Conservation (phyloP, 2,113 vertebrate species). For the Neodon shergylaensis region DNA sequence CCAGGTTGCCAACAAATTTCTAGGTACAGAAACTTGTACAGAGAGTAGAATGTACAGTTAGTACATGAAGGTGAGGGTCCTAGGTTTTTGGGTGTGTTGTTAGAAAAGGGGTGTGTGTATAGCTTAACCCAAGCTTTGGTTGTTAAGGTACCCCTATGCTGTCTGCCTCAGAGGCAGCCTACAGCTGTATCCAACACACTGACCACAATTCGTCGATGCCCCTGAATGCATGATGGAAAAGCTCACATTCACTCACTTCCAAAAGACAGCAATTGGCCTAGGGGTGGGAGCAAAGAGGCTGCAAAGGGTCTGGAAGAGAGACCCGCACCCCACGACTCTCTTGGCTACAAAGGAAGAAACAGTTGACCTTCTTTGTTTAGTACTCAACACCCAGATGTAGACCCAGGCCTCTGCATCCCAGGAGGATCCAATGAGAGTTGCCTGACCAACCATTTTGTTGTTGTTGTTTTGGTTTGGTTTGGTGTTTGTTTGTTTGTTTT, state of each 20-base stretch:
- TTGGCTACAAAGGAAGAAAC: background rate
- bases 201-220: too few species aligned
- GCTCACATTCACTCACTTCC: background rate
- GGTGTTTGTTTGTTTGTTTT: too few species aligned
- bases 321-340: background rate
- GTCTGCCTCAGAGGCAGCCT: background rate
- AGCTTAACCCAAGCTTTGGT: background rate
- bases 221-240: background rate
- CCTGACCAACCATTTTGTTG: background rate
- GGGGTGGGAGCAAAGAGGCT: background rate
- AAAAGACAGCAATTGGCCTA: too few species aligned
- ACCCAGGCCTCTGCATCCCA: fast-evolving
- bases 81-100: too few species aligned
- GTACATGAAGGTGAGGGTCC: background rate
- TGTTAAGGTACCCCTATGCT: background rate
- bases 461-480: background rate
- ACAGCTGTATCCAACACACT: background rate
- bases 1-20: background rate
- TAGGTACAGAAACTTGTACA: background rate
- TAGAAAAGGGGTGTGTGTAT: background rate
- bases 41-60: background rate
- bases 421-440: background rate
- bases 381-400: background rate
- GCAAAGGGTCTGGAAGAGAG: background rate
- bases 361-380: background rate